Conservation (phyloP, 2,888 invertebrate genomes). For the Scrobipalpa costella region DNA sequence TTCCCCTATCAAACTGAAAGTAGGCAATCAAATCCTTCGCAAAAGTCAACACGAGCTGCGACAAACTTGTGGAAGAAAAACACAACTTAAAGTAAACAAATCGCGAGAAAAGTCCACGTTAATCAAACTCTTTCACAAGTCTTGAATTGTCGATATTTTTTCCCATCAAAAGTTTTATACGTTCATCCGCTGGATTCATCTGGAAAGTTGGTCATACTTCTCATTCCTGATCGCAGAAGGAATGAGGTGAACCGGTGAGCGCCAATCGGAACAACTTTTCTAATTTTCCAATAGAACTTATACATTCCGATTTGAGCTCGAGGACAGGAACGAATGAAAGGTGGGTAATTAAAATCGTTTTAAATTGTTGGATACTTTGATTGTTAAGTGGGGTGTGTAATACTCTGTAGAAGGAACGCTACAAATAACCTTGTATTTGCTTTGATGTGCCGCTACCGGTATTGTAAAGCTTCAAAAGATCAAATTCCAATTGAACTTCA, state of each 20-base stretch:
- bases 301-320: constrained; percentile 52
- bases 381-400: not conserved
- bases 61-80: constrained; percentile 15
- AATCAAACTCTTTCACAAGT: constrained; percentile 24
- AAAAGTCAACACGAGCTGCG: not conserved
- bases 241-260: constrained; percentile 9
- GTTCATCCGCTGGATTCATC: constrained; percentile 51
- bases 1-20: not conserved
- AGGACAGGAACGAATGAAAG: constrained; percentile 18
- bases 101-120: constrained; percentile 27
- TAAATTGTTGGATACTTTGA: constrained; percentile 27
- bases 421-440: not conserved
- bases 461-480: not conserved
- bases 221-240: constrained; percentile 37
- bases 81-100: constrained; percentile 11
- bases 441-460: not conserved
- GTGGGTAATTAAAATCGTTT: constrained; percentile 31
- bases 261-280: constrained; percentile 59
- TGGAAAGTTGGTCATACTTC: constrained; percentile 64
- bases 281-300: constrained; percentile 73
- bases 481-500: not conserved
- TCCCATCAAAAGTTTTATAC: constrained; percentile 39
- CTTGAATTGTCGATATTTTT: constrained; percentile 25
- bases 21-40: constrained; percentile 1
- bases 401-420: not conserved